Conservation (phyloP, 2,113 vertebrate species). For the Macquaria ambigua region DNA sequence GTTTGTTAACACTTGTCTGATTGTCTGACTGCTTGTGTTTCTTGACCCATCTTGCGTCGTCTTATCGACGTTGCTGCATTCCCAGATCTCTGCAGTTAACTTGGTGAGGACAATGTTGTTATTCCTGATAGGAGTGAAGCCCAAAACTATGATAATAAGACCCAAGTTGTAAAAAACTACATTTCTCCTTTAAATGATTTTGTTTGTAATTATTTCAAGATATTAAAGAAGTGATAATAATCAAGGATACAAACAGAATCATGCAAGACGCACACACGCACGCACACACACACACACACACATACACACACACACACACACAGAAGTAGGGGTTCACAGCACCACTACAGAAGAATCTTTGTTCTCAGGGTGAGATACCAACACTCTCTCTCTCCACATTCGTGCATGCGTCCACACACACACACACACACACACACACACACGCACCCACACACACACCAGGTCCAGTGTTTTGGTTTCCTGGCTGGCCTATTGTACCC, state of each 20-base stretch:
- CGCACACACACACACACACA: constrained; percentile 13
- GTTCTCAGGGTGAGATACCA: constrained; percentile 73
- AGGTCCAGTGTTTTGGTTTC: constrained; percentile 79
- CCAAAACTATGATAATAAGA: background rate
- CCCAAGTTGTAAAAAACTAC: accelerated
- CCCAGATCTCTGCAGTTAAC: background rate
- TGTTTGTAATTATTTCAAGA: background rate
- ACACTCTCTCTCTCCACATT: constrained; percentile 54
- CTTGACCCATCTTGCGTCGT: background rate
- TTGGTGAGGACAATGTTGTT: background rate
- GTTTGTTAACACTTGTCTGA: background rate
- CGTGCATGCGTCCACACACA: constrained; percentile 33
- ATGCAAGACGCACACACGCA: constrained; percentile 7
- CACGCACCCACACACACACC: constrained; percentile 62
- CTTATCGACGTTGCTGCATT: background rate
- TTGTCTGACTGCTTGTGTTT: background rate
- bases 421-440: constrained; percentile 45
- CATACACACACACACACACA: constrained; percentile 10
- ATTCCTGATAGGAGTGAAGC: background rate
- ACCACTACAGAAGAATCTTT: constrained; percentile 78
- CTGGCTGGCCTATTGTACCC: constrained; percentile 76
- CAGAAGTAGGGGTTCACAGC: constrained; percentile 65
- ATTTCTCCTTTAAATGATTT: background rate
- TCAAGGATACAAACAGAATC: constrained; percentile 30
- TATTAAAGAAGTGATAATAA: constrained; percentile 23